A percentile compares a stretch with the other conserved stretches of the same genome.
Evolutionary conservation across 2,888 invertebrate species (phyloP).

Genomic region (Cerceris ruficornis): DNA sequence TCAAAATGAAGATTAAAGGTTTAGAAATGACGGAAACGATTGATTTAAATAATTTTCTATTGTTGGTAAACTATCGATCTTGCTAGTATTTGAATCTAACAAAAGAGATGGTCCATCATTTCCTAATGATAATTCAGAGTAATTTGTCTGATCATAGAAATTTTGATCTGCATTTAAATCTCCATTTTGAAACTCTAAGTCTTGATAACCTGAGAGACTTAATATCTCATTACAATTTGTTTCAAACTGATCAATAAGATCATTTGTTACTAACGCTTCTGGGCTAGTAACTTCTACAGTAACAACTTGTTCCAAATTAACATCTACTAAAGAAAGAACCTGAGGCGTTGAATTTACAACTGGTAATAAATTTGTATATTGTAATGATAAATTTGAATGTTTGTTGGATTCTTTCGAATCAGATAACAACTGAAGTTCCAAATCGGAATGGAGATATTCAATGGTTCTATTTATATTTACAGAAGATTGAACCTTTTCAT

Average conservation of each 20-base stretch:
- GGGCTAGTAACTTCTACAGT: slow-evolving; percentile 70
- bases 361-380: slow-evolving; percentile 43
- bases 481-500: slow-evolving; percentile 20
- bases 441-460: slow-evolving; percentile 21
- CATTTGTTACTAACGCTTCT: slow-evolving; percentile 65
- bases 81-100: slow-evolving; percentile 60
- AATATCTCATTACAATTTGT: slow-evolving; percentile 70
- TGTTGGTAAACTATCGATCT: slow-evolving; percentile 62
- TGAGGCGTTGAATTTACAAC: slow-evolving; percentile 57
- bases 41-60: slow-evolving; percentile 70
- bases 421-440: slow-evolving; percentile 24
- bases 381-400: slow-evolving; percentile 38
- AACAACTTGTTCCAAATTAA: slow-evolving; percentile 72
- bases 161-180: slow-evolving; percentile 66
- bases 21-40: slow-evolving; percentile 67
- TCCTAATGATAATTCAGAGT: slow-evolving; percentile 67
- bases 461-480: slow-evolving; percentile 18
- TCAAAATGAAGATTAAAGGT: slow-evolving; percentile 55
- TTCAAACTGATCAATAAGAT: slow-evolving; percentile 70
- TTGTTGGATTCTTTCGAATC: slow-evolving; percentile 32
- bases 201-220: slow-evolving; percentile 66
- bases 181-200: slow-evolving; percentile 65
- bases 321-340: slow-evolving; percentile 71
- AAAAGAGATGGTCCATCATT: slow-evolving; percentile 65
- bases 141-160: slow-evolving; percentile 66